A percentile compares a stretch with the other conserved stretches of the same genome.
These are phyloP conservation scores for Menidia menidia DNA, from an alignment of 2,797 vertebrate species.

Conservation along the genomic window DNA sequence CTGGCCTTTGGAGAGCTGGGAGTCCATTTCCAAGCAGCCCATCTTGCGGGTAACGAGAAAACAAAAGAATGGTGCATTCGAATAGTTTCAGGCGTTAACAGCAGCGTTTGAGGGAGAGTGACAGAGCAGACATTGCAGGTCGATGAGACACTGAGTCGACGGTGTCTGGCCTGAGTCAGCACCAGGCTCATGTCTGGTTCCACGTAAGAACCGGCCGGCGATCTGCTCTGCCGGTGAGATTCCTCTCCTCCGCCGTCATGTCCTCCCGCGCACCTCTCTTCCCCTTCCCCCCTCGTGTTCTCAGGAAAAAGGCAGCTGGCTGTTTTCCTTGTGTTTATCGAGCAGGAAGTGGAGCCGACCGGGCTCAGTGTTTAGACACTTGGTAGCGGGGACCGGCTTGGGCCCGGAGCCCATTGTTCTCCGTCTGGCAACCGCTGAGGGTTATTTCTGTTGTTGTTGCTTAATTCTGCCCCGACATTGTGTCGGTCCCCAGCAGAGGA, in stretches of 20 bases:
- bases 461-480: conserved; percentile 86
- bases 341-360: conserved; percentile 84
- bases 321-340: conserved; percentile 85
- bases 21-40: no score
- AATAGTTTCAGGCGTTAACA: neutral
- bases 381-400: conserved; percentile 73
- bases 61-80: no score
- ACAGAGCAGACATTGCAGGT: neutral
- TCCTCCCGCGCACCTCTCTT: conserved; percentile 52
- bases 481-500: conserved; percentile 81
- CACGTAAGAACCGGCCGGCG: conserved; percentile 33
- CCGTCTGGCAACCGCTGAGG: conserved; percentile 82
- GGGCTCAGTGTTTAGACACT: conserved; percentile 84
- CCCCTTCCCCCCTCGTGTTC: conserved; percentile 60
- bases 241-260: conserved; percentile 61
- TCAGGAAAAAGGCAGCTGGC: conserved; percentile 81
- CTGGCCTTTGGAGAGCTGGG: no score
- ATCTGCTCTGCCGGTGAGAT: conserved; percentile 52
- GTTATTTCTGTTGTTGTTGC: conserved; percentile 88
- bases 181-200: conserved; percentile 48
- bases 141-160: conserved; percentile 7
- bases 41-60: no score
- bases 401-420: conserved; percentile 85
- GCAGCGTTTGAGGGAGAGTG: neutral
- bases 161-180: conserved; percentile 61